Evolutionary conservation across 2,797 vertebrate species (phyloP), one percentile per base, ranked within the genome.

Genomic region (Scyliorhinus canicula): DNA sequence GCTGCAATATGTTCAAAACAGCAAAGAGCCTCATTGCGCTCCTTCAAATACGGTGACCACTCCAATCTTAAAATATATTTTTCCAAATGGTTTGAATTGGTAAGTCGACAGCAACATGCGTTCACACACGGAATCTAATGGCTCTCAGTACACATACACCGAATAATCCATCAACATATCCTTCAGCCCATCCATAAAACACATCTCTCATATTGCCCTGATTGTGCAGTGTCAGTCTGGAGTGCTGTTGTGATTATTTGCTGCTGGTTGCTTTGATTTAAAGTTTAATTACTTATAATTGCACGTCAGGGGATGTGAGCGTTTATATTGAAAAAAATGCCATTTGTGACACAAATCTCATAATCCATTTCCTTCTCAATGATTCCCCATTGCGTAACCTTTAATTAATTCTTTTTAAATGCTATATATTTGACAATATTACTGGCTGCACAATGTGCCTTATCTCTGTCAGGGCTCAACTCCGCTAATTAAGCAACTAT

Each of bases 361-460:
- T 90, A 88, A 57, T 88, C 52, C n/a, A 91, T 91, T 65, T 44
- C 88, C 88, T 65, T 21, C 88, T 65, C 57, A 90, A 2, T 60
- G 86, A 90, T 60, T 90, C 55, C 35, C 86, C 35, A 65, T 65
- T 91, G 57, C 40, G 60, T 21, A 63, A 65, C 60, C 86, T 65
- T 91, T 63, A 91, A 65, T 91, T 65, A 91, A 40, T 90, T 90
- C 28, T 12, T 91, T 65, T 65, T 65, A 35, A 57, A 88, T 47
- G 79, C 21, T 24, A 19, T 82, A 82, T 82, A 47, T 47, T 8
- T 82, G 26, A n/a, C 88, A 9, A 24, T 44, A 44, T 91, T 91
- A 63, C 60, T 26, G n/a, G n/a, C 60, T 65, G 19, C 60, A 65
- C 8, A 21, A 8, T 26, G n/a, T 40, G 88, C 57, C 63, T 44